phyloP scores from a whole-genome alignment of 1,140 invertebrate genomes.

The Ceratosolen solmsi region DNA sequence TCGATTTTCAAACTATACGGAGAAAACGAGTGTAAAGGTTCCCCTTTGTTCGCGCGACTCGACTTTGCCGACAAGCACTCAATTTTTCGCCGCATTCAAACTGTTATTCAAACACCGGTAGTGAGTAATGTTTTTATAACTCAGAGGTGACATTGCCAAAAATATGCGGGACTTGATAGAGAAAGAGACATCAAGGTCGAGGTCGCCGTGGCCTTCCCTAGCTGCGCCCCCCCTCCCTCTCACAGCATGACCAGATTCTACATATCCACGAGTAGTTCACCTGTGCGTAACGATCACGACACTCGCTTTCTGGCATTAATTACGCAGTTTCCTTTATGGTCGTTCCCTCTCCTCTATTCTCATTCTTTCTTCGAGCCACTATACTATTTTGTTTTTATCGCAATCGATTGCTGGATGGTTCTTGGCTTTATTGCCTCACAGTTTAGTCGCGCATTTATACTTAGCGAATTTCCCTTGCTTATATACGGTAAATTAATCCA shows the following conservation, averaged over 20 bases:
- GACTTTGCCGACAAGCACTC: background rate
- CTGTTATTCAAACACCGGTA: slow-evolving; percentile 21
- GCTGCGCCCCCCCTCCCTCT: background rate
- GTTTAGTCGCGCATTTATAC: background rate
- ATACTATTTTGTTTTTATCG: background rate
- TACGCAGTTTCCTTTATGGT: background rate
- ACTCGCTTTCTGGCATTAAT: background rate
- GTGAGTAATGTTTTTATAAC: slow-evolving; percentile 62
- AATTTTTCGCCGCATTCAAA: background rate
- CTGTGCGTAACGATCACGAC: background rate
- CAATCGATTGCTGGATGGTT: background rate
- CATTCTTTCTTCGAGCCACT: background rate
- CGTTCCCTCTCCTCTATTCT: background rate
- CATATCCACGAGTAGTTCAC: slow-evolving; percentile 19
- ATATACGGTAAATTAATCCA: background rate
- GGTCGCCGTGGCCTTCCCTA: slow-evolving; percentile 50
- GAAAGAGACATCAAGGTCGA: slow-evolving; percentile 59
- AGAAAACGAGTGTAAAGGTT: too few relatives aligned
- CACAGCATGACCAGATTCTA: slow-evolving; percentile 25
- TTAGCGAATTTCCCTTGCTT: background rate
- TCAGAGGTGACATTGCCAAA: slow-evolving; percentile 65
- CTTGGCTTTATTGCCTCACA: background rate
- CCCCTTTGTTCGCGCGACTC: background rate
- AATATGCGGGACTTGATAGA: slow-evolving; percentile 58
- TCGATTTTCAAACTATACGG: background rate